Percentiles rank a stretch among this genome's conserved stretches.
phyloP scores from a whole-genome alignment of 2,888 invertebrate genomes.

The Ecliptopera silaceata region DNA sequence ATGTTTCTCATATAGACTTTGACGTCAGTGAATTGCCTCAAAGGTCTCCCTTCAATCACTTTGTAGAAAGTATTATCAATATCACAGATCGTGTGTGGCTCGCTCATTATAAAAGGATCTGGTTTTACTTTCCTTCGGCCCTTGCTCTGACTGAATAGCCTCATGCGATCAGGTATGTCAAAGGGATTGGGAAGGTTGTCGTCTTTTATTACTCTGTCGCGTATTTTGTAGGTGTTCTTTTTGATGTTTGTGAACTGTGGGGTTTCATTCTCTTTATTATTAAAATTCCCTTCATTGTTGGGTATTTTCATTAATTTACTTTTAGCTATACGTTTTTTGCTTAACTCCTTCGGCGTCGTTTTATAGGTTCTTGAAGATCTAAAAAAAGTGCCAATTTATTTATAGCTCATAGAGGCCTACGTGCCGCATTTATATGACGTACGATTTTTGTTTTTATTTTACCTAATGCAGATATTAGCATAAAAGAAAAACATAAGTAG shows the following conservation, averaged over 20 bases:
- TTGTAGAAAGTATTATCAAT: slow-evolving; percentile 47
- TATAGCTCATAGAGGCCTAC: too few species aligned
- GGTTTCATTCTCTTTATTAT: slow-evolving; percentile 29
- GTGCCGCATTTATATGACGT: too few species aligned
- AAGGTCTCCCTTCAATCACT: slow-evolving; percentile 47
- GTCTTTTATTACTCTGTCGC: slow-evolving; percentile 28
- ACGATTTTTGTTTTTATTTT: too few species aligned
- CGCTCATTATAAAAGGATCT: slow-evolving; percentile 41
- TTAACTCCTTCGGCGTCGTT: slow-evolving; percentile 30
- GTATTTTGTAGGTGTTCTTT: slow-evolving; percentile 17
- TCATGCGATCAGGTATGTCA: slow-evolving; percentile 33
- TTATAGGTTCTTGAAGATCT: slow-evolving; percentile 19
- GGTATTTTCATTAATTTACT: slow-evolving; percentile 33
- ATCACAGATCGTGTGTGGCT: slow-evolving; percentile 45
- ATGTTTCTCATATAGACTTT: slow-evolving; percentile 47
- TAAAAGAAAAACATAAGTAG: too few species aligned
- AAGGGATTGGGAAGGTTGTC: slow-evolving; percentile 39
- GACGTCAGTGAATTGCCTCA: slow-evolving; percentile 42
- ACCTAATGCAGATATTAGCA: too few species aligned
- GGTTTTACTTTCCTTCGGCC: slow-evolving; percentile 30
- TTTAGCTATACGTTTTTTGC: slow-evolving; percentile 22
- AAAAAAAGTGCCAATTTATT: too few species aligned
- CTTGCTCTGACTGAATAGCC: slow-evolving; percentile 35
- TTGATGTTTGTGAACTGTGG: slow-evolving; percentile 16
- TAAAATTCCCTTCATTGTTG: slow-evolving; percentile 16